phyloP scores from a whole-genome alignment of 2,797 vertebrate species.

The Amblyraja radiata region DNA sequence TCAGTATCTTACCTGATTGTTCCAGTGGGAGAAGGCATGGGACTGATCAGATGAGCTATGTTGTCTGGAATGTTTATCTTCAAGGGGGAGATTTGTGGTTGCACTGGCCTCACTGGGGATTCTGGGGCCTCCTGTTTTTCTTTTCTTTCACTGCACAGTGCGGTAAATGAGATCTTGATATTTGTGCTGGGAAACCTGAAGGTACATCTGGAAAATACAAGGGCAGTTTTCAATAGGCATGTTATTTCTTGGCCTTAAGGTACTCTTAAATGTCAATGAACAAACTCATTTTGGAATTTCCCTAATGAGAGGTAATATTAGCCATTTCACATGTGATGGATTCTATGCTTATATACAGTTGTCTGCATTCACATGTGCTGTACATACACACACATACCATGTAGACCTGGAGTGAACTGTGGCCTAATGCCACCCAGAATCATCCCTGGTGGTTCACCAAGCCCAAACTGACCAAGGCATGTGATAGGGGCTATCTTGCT shows the following conservation, averaged over 20 bases:
- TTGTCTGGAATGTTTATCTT: constrained; percentile 98
- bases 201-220: constrained; percentile 71
- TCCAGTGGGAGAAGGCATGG: constrained; percentile 88
- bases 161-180: constrained; percentile 96
- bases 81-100: constrained; percentile 89
- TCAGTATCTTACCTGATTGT: constrained; percentile 80
- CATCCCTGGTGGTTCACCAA: too few relatives aligned
- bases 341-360: too few relatives aligned
- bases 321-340: too few relatives aligned
- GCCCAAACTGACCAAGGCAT: too few relatives aligned
- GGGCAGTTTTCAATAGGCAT: background rate
- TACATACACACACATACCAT: too few relatives aligned
- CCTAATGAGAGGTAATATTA: constrained; percentile 32
- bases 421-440: too few relatives aligned
- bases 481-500: too few relatives aligned
- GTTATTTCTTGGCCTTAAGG: background rate
- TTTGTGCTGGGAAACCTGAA: constrained; percentile 98
- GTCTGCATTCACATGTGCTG: too few relatives aligned
- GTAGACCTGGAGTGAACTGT: too few relatives aligned
- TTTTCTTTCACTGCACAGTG: constrained; percentile 78
- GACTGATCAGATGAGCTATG: constrained; percentile 92
- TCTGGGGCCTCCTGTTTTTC: constrained; percentile 78
- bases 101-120: constrained; percentile 83
- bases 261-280: constrained; percentile 38
- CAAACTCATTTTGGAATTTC: background rate